Base-by-base conservation (phyloP, 2,113 vertebrate genomes). In the Perognathus longimembris region DNA sequence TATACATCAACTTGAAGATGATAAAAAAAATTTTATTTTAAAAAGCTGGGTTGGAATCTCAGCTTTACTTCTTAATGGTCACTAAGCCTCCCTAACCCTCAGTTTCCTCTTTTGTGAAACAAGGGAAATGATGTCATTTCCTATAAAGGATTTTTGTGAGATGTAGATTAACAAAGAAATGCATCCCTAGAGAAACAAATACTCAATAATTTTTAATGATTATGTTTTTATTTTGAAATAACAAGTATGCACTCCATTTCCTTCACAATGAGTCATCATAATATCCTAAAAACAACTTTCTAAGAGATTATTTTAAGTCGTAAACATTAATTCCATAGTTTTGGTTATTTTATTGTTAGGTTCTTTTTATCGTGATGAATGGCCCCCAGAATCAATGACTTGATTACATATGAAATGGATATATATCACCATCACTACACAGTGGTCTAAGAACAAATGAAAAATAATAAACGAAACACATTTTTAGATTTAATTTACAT, bases 201-300 rank as follows among this genome's bases (percentile, higher is more conserved):
- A 17, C 22, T 63, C 12, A 87, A 61, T 83, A 88, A 67, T 69
- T 82, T 84, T 91, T 57, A 85, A n/a, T 85, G 54, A 91, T 63
- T 74, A 30, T 67, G 22, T 78, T 85, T 89, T 91, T 50, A 75
- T 75, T 30, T 88, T 94, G 50, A 94, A 88, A 69, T 80, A 84
- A 34, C 21, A 86, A 85, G 73, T 85, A 66, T 30, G 15, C 42
- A 40, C 5, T 79, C n/a, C 7, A 50, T 86, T 91, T 34, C 70
- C 45, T 66, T 93, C 57, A 63, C 88, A 90, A 38, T 82, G 14
- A 91, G 79, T 94, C 63, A 80, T 78, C 17, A 63, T 61, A 83
- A 61, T 74, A 83, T 63, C 11, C 17, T 85, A 92, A 90, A 69
- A 79, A 61, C 30, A 91, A 66, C 15, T 67, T 92, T 90, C 38